phyloP scores from a whole-genome alignment of 2,888 invertebrate species.

The Chelonus formosanus region DNA sequence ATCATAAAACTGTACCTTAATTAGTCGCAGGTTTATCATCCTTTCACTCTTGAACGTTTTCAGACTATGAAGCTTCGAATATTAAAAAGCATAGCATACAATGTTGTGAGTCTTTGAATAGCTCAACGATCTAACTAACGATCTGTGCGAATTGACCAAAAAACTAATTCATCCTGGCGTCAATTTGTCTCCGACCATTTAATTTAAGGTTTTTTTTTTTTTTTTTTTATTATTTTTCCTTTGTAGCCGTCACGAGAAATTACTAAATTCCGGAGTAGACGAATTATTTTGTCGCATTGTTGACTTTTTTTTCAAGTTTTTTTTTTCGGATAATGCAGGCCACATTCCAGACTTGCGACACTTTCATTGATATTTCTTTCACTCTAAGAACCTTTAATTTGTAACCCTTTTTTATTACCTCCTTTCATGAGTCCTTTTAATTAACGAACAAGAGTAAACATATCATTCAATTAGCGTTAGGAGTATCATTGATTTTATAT shows the following conservation, averaged over 20 bases:
- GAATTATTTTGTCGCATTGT: slow-evolving; percentile 36
- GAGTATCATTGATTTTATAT: too few species aligned
- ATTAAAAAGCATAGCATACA: slow-evolving; percentile 38
- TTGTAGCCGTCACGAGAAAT: slow-evolving; percentile 26
- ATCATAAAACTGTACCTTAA: slow-evolving; percentile 43
- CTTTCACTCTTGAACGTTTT: slow-evolving; percentile 40
- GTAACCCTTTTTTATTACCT: slow-evolving; percentile 14
- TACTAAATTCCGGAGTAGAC: slow-evolving; percentile 36
- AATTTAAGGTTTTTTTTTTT: background rate
- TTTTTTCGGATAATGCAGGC: slow-evolving; percentile 17
- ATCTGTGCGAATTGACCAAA: background rate
- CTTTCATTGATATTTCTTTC: slow-evolving; percentile 24
- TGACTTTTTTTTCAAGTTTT: slow-evolving; percentile 6
- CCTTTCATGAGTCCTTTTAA: background rate
- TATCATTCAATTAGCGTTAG: too few species aligned
- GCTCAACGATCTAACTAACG: slow-evolving; percentile 9
- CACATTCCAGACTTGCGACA: slow-evolving; percentile 25
- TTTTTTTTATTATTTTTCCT: slow-evolving; percentile 1
- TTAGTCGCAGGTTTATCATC: slow-evolving; percentile 38
- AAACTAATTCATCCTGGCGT: background rate
- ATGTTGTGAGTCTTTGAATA: slow-evolving; percentile 12
- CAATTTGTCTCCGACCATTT: slow-evolving; percentile 2
- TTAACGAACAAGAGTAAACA: too few species aligned
- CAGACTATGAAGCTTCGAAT: slow-evolving; percentile 36
- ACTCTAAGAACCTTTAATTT: slow-evolving; percentile 14